phyloP scores from a whole-genome alignment of 1,140 invertebrate genomes.

The Nasonia giraulti region DNA sequence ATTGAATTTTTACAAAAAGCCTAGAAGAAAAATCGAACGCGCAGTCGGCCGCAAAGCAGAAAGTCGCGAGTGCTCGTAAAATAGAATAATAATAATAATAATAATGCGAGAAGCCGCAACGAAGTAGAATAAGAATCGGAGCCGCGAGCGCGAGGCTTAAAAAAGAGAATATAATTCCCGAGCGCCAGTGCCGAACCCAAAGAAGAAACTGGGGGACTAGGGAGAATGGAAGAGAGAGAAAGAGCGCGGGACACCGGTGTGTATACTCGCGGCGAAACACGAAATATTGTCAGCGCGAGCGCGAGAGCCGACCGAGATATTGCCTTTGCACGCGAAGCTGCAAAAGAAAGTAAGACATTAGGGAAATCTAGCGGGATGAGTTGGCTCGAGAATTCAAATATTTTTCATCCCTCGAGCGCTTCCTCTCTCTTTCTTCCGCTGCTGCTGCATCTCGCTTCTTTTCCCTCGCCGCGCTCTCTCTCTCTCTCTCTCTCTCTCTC shows the following conservation, averaged over 20 bases:
- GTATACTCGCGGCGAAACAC: constrained; percentile 13
- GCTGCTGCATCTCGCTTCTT: not conserved
- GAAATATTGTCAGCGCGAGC: constrained; percentile 14
- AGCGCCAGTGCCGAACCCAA: not conserved
- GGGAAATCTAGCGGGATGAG: constrained; percentile 66
- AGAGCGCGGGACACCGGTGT: not conserved
- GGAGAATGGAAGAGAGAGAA: not conserved
- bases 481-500: not conserved
- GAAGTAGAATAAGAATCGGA: not conserved
- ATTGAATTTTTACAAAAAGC: not conserved
- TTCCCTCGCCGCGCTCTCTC: constrained; percentile 5
- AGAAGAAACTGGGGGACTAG: not conserved
- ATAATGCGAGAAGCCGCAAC: not conserved
- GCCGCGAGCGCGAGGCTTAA: not conserved
- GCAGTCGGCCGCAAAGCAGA: too few species aligned
- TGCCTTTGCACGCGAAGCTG: constrained; percentile 50
- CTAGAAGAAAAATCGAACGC: not conserved
- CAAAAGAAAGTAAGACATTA: constrained; percentile 61
- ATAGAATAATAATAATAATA: constrained; percentile 13
- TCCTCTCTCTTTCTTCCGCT: constrained; percentile 11
- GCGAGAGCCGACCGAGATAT: constrained; percentile 55
- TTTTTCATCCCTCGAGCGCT: constrained; percentile 54
- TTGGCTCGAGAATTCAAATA: constrained; percentile 60
- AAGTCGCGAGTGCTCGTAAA: not conserved
- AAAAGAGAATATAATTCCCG: not conserved